Base-by-base conservation (phyloP, 2,888 invertebrate genomes). In the Acleris cristana region DNA sequence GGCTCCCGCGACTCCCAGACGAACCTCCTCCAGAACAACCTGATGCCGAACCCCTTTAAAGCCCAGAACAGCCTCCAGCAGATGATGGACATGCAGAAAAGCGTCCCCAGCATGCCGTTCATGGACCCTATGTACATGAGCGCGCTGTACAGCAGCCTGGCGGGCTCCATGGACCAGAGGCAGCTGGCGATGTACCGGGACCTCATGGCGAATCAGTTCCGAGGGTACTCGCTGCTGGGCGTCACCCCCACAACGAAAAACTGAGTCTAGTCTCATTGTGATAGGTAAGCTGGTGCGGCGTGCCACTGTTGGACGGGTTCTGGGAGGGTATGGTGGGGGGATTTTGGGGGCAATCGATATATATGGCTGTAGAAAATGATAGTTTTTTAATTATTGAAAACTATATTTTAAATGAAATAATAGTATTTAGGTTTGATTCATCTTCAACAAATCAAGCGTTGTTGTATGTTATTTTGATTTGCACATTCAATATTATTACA, bases 241-340 rank as follows among this genome's bases (percentile, higher is more conserved):
- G 78, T 77, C 0, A 89, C 91, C 14, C 92, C 92, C 3, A 91
- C 92, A 74, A 92, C 91, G 76, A 92, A 91, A 70, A 90, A 90
- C 82, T 92, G 80, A 77, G 19, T 78, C 79, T 79, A 79, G 77
- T 79, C 79, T 23, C 16, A 69, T 65, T 74, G 70, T 71, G 69
- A 73, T 73, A 71, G 49, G 55, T 30, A 61, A 30, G 10, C 18
- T 5, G 16, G n/a, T 12, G 57, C 12, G n/a, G 44, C 18, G 14
- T 30, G 48, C 23, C 26, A 18, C 23, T 19, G 26, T 0, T 3
- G n/a, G 6, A 18, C n/a, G 26, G 10, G 21, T 30, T 30, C 30
- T 30, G 30, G 30, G 1, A 26, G 26, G 26, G 26, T 26, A 7
- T 26, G 26, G 26, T 26, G 34, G 34, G 34, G 10, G 10, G 34